These are phyloP conservation scores for Lepisosteus osseus DNA, from an alignment of 2,113 vertebrate species.

Conservation along the genomic window DNA sequence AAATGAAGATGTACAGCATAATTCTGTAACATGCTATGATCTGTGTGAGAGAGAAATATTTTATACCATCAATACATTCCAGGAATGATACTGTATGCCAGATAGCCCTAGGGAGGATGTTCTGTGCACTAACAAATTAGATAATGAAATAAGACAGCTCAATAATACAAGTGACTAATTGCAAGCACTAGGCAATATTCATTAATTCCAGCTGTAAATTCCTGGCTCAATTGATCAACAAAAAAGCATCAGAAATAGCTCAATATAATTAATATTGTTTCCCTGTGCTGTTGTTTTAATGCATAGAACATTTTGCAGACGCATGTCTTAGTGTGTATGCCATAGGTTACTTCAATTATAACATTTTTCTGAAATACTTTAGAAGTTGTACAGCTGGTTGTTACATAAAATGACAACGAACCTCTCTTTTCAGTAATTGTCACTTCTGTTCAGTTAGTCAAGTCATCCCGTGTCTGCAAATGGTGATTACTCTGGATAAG, in stretches of 20 bases:
- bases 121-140: constrained; percentile 63
- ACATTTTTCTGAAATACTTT: no score
- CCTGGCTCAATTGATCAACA: constrained; percentile 55
- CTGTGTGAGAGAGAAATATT: constrained; percentile 8
- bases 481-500: no score
- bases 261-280: no score
- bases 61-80: constrained; percentile 33
- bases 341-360: no score
- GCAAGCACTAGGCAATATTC: constrained; percentile 47
- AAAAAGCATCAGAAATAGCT: constrained; percentile 27
- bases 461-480: no score
- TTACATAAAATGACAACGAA: no score
- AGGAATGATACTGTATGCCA: constrained; percentile 34
- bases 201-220: constrained; percentile 57
- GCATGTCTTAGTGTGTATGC: no score
- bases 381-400: no score
- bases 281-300: no score
- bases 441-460: no score
- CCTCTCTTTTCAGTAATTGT: no score
- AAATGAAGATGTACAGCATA: constrained; percentile 15
- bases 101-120: constrained; percentile 49
- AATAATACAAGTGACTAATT: constrained; percentile 61
- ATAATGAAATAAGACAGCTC: constrained; percentile 65
- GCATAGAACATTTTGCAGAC: no score
- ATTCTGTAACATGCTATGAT: constrained; percentile 12